Percentiles rank a stretch among this genome's conserved stretches.
phyloP scores from a whole-genome alignment of 92 coral and sea anemone species.

The Epizoanthus stellaris region DNA sequence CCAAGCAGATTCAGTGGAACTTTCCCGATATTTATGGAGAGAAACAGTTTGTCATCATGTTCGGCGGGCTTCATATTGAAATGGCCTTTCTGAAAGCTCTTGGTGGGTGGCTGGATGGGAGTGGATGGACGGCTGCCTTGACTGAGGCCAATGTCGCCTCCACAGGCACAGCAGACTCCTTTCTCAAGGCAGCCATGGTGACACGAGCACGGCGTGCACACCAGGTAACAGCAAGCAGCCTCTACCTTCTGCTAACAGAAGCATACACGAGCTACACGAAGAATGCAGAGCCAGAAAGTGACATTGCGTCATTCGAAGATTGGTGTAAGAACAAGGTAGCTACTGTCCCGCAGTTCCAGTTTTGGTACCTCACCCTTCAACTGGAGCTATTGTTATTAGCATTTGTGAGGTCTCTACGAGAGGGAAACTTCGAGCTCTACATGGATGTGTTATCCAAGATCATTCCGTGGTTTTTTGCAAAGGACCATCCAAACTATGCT shows the following conservation, averaged over 20 bases:
- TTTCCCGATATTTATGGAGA: constrained; percentile 47
- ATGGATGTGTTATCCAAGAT: constrained; percentile 19
- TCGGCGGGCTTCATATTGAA: constrained; percentile 46
- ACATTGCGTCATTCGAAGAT: constrained; percentile 1
- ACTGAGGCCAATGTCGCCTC: constrained; percentile 22
- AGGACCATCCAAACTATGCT: constrained; percentile 30
- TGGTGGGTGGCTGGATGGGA: constrained; percentile 44
- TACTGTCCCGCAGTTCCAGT: constrained; percentile 1
- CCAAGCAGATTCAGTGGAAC: constrained; percentile 49
- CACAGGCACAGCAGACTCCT: constrained; percentile 48
- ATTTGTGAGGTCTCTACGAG: constrained; percentile 37
- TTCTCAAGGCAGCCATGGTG: constrained; percentile 29
- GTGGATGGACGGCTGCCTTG: constrained; percentile 45
- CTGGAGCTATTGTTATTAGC: constrained; percentile 35
- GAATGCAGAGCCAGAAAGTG: constrained; percentile 12
- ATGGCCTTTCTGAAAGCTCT: constrained; percentile 34
- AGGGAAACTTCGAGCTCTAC: constrained; percentile 19
- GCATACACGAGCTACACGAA: constrained; percentile 25
- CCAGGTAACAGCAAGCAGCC: constrained; percentile 30
- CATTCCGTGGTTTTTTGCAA: background rate
- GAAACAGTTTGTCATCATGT: constrained; percentile 43
- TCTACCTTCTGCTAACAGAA: constrained; percentile 20
- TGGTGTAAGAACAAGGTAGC: constrained; percentile 16
- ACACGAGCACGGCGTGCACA: constrained; percentile 24
- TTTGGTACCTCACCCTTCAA: constrained; percentile 35